Base-by-base conservation (phyloP, 1,140 invertebrate species). In the Zaprionus gabonicus region DNA sequence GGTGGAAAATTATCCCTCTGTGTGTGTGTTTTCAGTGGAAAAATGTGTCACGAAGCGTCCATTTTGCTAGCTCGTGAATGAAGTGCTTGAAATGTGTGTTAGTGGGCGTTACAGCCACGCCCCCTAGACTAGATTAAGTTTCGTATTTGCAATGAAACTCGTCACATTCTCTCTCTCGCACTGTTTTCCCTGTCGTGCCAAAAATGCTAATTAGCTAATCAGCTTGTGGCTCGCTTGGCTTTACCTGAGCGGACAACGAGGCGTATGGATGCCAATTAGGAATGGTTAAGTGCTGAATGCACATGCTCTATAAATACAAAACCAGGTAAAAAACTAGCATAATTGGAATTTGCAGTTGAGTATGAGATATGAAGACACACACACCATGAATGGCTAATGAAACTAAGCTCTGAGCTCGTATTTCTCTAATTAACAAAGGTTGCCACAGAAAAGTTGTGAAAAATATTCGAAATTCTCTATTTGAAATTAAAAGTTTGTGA, bases 141-240 rank as follows among this genome's bases (percentile, higher is more conserved):
- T 78, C 80, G 70, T 56, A 64, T 82, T 72, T 71, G 51, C 77
- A 49, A 49, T 51, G 51, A 62, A 34, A 41, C 23, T 17, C 38
- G 6, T 46, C 41, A 10, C 25, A n/a, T 44, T 9, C 31, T 60
- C 15, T 4, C 27, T 17, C n/a, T 7, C 15, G 20, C 17, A 38
- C 28, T 28, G 51, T 20, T 59, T 63, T 23, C 31, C 36, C n/a
- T 9, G 41, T 7, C n/a, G n/a, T 46, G 41, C 41, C 41, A 13
- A 60, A 56, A 41, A 72, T 64, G 65, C 69, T 71, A 81, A 85
- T 84, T 84, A 84, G 82, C 58, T 83, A 85, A 84, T 85, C 74
- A 78, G 74, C 71, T 85, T 78, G 80, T 23, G 66, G 34, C 17
- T 25, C 10, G 31, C 38, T 55, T 67, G 49, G 12, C 41, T 13